A percentile compares a stretch with the other conserved stretches of the same genome.
These are phyloP conservation scores for Tenthredo notha DNA, from an alignment of 2,888 invertebrate genomes.

Conservation along the genomic window DNA sequence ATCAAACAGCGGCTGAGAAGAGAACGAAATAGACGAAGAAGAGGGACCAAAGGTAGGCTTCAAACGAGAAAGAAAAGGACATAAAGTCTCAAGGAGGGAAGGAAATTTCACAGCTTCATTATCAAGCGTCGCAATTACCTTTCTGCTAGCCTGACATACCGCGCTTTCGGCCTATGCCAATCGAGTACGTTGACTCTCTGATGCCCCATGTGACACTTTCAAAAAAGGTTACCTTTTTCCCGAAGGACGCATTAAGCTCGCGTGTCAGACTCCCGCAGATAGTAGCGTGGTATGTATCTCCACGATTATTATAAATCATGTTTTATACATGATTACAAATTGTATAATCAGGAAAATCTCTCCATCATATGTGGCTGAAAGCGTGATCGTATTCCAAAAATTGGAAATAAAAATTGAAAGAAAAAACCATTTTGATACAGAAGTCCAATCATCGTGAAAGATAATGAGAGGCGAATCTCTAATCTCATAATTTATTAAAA, in stretches of 20 bases:
- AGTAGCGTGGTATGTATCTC: background rate
- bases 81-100: slow-evolving; percentile 50
- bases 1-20: slow-evolving; percentile 72
- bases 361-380: background rate
- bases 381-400: background rate
- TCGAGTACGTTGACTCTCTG: slow-evolving; percentile 55
- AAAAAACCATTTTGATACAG: background rate
- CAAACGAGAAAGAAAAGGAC: slow-evolving; percentile 5
- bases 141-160: slow-evolving; percentile 32
- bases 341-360: background rate
- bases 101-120: slow-evolving; percentile 69
- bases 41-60: slow-evolving; percentile 20
- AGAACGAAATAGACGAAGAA: slow-evolving; percentile 55
- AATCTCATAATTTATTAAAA: background rate
- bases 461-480: background rate
- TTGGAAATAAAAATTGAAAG: background rate
- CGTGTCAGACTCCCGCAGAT: background rate
- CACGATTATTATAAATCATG: background rate
- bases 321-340: background rate
- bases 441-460: background rate
- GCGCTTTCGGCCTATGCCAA: slow-evolving; percentile 15
- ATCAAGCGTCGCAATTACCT: slow-evolving; percentile 68
- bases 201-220: slow-evolving; percentile 44
- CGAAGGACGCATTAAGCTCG: slow-evolving; percentile 50
- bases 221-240: slow-evolving; percentile 55